A percentile compares a stretch with the other conserved stretches of the same genome.
Conservation (phyloP, 2,888 invertebrate genomes). For the Aelia acuminata region DNA sequence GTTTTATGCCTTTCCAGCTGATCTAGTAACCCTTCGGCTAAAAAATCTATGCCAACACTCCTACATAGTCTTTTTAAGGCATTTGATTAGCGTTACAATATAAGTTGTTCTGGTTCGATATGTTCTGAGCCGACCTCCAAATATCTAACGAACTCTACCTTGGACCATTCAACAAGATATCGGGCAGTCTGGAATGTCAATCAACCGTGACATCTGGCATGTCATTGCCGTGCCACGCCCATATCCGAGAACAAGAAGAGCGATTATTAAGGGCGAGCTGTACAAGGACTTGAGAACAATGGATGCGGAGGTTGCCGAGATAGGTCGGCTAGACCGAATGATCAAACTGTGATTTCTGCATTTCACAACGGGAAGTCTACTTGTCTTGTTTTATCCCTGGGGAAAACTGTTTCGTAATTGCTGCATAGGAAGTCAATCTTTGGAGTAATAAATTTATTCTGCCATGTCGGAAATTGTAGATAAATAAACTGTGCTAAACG, state of each 20-base stretch:
- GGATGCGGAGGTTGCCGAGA: neutral
- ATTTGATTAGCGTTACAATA: too few species aligned
- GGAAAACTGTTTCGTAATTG: neutral
- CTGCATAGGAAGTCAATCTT: neutral
- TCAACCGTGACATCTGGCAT: neutral
- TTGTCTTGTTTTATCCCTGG: neutral
- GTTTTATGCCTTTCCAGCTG: too few species aligned
- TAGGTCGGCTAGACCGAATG: neutral
- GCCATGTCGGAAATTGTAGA: neutral
- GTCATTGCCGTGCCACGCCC: conserved; percentile 1
- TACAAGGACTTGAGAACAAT: conserved; percentile 1
- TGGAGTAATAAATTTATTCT: neutral
- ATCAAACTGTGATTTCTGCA: neutral
- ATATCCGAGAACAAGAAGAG: neutral
- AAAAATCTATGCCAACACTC: too few species aligned
- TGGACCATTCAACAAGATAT: neutral
- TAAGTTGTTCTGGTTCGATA: too few species aligned
- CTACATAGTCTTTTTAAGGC: too few species aligned
- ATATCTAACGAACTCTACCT: neutral
- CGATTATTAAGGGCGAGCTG: neutral
- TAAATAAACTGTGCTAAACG: neutral
- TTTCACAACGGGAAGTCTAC: neutral
- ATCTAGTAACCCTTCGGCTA: too few species aligned
- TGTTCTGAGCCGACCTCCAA: neutral
- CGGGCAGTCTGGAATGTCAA: neutral